Conservation (phyloP, 2,797 vertebrate species). For the Karalla daura region DNA sequence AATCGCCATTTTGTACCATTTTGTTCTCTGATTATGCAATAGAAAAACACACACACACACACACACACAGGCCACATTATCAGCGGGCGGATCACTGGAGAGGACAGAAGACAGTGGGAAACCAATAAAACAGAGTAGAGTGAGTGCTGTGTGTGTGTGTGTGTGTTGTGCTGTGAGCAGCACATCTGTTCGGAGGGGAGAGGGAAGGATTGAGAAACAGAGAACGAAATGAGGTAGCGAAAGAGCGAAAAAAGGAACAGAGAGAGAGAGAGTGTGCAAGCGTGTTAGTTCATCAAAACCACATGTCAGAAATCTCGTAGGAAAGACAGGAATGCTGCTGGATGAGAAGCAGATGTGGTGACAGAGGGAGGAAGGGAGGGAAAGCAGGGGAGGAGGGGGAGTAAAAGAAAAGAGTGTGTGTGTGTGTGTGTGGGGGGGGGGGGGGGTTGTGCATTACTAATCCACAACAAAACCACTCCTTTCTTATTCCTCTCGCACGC, state of each 20-base stretch:
- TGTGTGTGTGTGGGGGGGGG: too few relatives aligned
- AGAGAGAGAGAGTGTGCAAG: not conserved
- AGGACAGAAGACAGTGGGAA: constrained; percentile 9
- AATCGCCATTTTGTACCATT: not conserved
- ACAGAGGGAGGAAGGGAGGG: not conserved
- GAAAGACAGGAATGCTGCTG: constrained; percentile 57
- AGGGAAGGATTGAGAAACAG: constrained; percentile 20
- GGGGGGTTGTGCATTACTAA: not conserved
- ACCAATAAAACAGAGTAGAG: not conserved
- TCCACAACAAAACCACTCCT: not conserved
- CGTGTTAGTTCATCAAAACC: constrained; percentile 63
- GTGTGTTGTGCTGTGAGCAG: not conserved
- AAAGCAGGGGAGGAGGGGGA: not conserved
- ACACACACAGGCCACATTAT: constrained; percentile 13
- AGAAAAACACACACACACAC: not conserved
- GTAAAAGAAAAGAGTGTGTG: too few relatives aligned
- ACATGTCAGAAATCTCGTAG: constrained; percentile 65
- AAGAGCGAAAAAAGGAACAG: constrained; percentile 20
- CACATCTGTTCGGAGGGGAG: not conserved
- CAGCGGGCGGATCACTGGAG: not conserved
- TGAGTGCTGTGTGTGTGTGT: not conserved
- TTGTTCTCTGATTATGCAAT: not conserved
- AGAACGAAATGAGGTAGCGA: constrained; percentile 24
- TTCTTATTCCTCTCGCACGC: too few relatives aligned
- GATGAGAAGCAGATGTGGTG: constrained; percentile 68